Conservation (phyloP, 2,797 vertebrate genomes). For the Poecilia gillii region DNA sequence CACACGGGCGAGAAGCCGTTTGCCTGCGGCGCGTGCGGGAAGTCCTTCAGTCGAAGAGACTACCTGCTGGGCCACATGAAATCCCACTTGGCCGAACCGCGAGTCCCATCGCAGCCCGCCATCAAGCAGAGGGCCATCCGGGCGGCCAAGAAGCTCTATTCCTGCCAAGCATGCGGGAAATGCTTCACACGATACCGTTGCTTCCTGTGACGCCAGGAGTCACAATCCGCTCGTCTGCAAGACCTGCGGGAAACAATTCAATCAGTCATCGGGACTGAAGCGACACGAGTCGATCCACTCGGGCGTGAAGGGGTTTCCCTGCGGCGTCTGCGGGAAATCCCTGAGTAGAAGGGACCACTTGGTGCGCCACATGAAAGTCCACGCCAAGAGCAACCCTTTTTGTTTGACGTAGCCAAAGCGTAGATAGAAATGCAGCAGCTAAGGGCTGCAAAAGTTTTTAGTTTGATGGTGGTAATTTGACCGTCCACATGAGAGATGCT, state of each 20-base stretch:
- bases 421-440: too few relatives aligned
- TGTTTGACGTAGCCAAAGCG: background rate
- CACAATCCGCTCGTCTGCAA: background rate
- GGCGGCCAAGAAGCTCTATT: background rate
- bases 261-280: background rate
- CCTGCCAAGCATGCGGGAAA: background rate
- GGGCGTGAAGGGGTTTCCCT: background rate
- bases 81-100: background rate
- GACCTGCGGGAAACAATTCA: background rate
- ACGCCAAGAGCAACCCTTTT: background rate
- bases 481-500: background rate
- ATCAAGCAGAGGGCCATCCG: background rate
- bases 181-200: background rate
- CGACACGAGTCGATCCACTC: background rate
- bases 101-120: background rate
- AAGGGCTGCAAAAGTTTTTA: background rate
- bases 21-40: background rate
- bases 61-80: background rate
- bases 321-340: background rate
- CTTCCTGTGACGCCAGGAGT: background rate
- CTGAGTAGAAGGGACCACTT: background rate
- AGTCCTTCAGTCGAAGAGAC: background rate
- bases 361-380: background rate
- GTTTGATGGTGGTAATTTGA: background rate
- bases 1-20: constrained; percentile 3